Evolutionary conservation across 2,888 invertebrate genomes (phyloP), one percentile per base, ranked within the genome.

Genomic region (Biston stratarius): DNA sequence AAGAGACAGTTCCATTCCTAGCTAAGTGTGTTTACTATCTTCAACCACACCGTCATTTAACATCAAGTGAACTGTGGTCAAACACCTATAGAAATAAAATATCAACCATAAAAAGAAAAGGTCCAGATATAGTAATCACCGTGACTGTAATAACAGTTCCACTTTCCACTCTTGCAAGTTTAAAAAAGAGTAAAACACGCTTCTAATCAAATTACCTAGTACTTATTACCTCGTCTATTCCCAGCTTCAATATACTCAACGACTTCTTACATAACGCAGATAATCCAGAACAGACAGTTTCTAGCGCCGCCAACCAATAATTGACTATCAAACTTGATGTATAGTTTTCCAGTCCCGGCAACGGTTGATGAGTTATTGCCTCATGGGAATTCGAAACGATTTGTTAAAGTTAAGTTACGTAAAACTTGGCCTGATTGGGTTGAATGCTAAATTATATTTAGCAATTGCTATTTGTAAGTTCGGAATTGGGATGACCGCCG

Each of bases 271-370:
- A 85, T 78, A 83, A 81, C 77, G 83, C 55, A 83, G 85, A 88
- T 89, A 89, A 87, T 83, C 86, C 83, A 83, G 80, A 85, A 86
- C 85, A 83, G 85, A 84, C 84, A 83, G 88, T 87, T 89, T 81
- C 83, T 76, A 87, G 87, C 83, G 84, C 88, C 87, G 83, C 88
- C 87, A 83, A 91, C 88, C 89, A 90, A 92, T 92, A 92, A 93
- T 92, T 91, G 91, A 92, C 92, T 90, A 92, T 91, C 91, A 91
- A 91, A 91, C 83, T 89, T 92, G 90, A 92, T 90, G 87, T 90
- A 92, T 91, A 86, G 91, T 84, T 67, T 67, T 53, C 59, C 62
- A 67, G 58, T 85, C 67, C 71, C 70, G 36, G 55, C 42, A 33
- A 51, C 62, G 58, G 61, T 67, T 62, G 86, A 87, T 91, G 89